Conservation (phyloP, 2,113 vertebrate genomes). For the Ovis aries region ARS-UI_Ramb_v3.0 NC_056056.1:1156501-1157000, state of each 20-base stretch:
- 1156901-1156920: fast-evolving
- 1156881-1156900: fast-evolving
- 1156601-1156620: fast-evolving
- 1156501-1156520: not conserved
- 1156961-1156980: fast-evolving
- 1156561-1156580: not conserved
- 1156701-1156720: not conserved
- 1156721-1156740: too few relatives aligned
- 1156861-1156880: not conserved
- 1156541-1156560: not conserved
- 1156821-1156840: not conserved
- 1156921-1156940: fast-evolving
- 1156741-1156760: not conserved
- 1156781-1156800: fast-evolving
- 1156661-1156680: fast-evolving
- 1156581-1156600: fast-evolving
- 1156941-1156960: not conserved
- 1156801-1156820: not conserved
- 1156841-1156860: fast-evolving
- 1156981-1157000: fast-evolving
- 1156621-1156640: fast-evolving
- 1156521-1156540: not conserved
- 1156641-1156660: not conserved
- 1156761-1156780: not conserved
- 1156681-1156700: not conserved